A percentile compares a stretch with the other conserved stretches of the same genome.
These are phyloP conservation scores for Drosophila nebulosa DNA, from an alignment of 1,140 invertebrate genomes.

Conservation along the genomic window DNA sequence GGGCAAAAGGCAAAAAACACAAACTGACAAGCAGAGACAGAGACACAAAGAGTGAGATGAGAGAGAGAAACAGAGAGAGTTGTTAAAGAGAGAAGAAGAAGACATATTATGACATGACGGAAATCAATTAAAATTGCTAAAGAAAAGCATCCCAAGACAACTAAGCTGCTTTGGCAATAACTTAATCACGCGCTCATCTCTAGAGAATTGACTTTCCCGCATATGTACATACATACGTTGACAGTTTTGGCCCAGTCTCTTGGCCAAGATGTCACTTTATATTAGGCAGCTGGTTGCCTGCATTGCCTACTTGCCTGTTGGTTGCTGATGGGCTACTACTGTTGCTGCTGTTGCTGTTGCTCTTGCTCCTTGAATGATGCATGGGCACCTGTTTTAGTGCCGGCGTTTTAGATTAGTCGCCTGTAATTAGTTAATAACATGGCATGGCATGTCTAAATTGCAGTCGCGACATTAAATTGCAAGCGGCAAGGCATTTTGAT, in stretches of 20 bases:
- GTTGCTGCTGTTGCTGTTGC: slow-evolving; percentile 28
- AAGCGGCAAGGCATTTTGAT: slow-evolving; percentile 63
- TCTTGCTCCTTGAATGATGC: slow-evolving; percentile 55
- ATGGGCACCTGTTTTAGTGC: slow-evolving; percentile 71
- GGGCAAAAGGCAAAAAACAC: slow-evolving; percentile 56
- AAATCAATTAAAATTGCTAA: too few species aligned
- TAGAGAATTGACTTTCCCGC: not conserved
- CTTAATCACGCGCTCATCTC: not conserved
- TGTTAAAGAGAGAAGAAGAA: too few species aligned
- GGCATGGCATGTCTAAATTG: slow-evolving; percentile 80
- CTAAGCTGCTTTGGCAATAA: not conserved
- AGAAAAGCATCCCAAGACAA: too few species aligned
- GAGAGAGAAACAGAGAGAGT: slow-evolving; percentile 20
- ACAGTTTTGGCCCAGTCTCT: slow-evolving; percentile 72
- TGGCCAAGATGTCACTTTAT: slow-evolving; percentile 80
- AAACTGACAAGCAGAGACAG: slow-evolving; percentile 52
- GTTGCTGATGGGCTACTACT: slow-evolving; percentile 14
- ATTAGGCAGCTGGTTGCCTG: slow-evolving; percentile 59
- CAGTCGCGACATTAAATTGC: slow-evolving; percentile 68
- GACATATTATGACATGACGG: too few species aligned
- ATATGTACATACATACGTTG: slow-evolving; percentile 74
- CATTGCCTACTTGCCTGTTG: not conserved
- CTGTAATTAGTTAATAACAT: slow-evolving; percentile 81
- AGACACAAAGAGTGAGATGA: too few species aligned
- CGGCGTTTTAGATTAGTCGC: slow-evolving; percentile 80